A percentile compares a stretch with the other conserved stretches of the same genome.
Evolutionary conservation across 2,797 vertebrate species (phyloP).

Genomic region (Onychomys arenicola): DNA sequence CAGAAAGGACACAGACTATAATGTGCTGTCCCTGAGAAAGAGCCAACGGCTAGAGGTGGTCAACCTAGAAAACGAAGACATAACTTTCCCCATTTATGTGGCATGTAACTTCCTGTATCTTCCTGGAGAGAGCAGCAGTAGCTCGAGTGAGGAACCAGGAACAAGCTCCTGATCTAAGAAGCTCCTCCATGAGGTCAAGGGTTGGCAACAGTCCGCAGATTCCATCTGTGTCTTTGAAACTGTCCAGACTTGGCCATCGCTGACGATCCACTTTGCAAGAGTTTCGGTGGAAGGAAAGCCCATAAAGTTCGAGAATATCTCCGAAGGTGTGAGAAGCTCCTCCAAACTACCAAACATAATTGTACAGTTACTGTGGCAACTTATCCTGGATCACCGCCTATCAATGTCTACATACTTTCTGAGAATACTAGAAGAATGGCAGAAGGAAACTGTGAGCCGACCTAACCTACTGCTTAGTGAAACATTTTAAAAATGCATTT

Average conservation of each 20-base stretch:
- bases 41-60: constrained; percentile 41
- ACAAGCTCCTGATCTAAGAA: background rate
- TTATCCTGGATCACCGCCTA: background rate
- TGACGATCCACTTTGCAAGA: background rate
- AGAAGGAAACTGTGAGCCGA: background rate
- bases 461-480: background rate
- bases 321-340: background rate
- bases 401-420: background rate
- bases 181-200: background rate
- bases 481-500: background rate
- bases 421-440: background rate
- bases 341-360: background rate
- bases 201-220: background rate
- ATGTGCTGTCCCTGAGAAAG: constrained; percentile 26
- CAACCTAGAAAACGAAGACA: constrained; percentile 5
- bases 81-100: constrained; percentile 57
- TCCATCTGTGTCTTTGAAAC: background rate
- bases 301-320: background rate
- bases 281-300: background rate
- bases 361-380: background rate
- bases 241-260: background rate
- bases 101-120: constrained; percentile 56
- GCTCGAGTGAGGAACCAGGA: background rate
- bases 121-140: background rate
- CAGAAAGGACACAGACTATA: constrained; percentile 20